A percentile compares a stretch with the other conserved stretches of the same genome.
Conservation (phyloP, 2,113 vertebrate genomes). For the Burhinus oedicnemus region DNA sequence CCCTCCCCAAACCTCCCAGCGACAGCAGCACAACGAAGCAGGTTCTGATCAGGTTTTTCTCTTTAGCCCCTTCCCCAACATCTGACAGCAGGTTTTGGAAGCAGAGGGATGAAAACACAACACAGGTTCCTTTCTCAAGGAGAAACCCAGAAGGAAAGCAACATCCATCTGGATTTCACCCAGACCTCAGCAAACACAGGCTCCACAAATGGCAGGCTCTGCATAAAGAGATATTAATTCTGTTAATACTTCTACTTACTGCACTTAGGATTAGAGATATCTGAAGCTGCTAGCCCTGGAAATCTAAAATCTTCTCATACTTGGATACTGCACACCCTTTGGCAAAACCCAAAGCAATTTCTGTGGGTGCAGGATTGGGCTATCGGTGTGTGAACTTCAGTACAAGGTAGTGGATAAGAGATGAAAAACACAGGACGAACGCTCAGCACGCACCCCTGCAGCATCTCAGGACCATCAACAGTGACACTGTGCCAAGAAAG, state of each 20-base stretch:
- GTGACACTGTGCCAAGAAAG: background rate
- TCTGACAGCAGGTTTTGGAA: background rate
- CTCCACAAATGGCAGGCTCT: background rate
- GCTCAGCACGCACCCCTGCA: background rate
- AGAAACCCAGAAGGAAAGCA: background rate
- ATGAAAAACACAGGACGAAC: background rate
- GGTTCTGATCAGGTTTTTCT: background rate
- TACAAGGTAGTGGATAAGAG: fast-evolving
- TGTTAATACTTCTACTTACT: background rate
- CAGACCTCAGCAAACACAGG: background rate
- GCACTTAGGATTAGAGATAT: background rate
- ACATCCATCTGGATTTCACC: background rate
- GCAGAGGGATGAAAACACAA: background rate
- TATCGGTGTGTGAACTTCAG: background rate
- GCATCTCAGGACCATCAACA: background rate
- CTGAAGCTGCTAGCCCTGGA: background rate
- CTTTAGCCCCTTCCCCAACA: background rate
- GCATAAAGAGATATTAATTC: background rate
- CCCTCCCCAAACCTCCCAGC: background rate
- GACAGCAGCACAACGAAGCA: background rate
- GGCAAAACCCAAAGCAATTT: background rate
- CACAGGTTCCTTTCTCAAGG: background rate
- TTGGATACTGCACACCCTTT: background rate
- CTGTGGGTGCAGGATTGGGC: background rate
- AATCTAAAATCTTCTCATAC: background rate